These are phyloP conservation scores for Cryptocephalus primarius DNA, from an alignment of 2,888 invertebrate genomes.

Conservation along the genomic window DNA sequence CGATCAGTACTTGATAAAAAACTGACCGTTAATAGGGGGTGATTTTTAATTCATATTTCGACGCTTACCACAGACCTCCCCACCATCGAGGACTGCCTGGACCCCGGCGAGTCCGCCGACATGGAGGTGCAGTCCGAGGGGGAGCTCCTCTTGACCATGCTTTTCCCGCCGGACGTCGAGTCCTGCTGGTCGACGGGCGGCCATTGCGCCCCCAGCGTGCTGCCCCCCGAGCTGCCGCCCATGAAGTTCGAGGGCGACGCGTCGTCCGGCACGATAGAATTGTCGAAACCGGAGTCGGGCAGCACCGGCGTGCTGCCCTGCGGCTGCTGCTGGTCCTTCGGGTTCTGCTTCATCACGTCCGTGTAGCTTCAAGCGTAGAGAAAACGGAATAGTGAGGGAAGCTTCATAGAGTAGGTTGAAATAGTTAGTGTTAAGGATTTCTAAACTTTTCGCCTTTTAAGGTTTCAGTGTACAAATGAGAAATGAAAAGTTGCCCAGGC, in stretches of 20 bases:
- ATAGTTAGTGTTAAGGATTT: too few relatives aligned
- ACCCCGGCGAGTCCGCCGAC: slow-evolving; percentile 57
- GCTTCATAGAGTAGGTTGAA: too few relatives aligned
- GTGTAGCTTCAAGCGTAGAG: slow-evolving; percentile 55
- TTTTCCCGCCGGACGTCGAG: slow-evolving; percentile 19
- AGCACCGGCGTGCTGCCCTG: not conserved
- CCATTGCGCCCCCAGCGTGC: not conserved
- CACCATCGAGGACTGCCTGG: slow-evolving; percentile 43
- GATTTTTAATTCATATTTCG: too few relatives aligned
- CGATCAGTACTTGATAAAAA: too few relatives aligned
- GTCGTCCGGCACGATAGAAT: not conserved
- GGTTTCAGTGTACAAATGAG: too few relatives aligned
- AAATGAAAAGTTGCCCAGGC: too few relatives aligned
- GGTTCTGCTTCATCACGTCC: slow-evolving; percentile 55
- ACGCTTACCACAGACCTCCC: slow-evolving; percentile 9
- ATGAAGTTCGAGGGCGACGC: slow-evolving; percentile 7
- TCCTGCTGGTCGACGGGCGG: not conserved
- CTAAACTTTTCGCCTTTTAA: too few relatives aligned
- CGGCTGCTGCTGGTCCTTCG: slow-evolving; percentile 31
- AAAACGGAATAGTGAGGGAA: slow-evolving; percentile 21
- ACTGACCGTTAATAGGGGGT: too few relatives aligned
- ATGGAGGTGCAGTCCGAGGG: slow-evolving; percentile 53
- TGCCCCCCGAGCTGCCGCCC: slow-evolving; percentile 6
- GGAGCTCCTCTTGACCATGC: slow-evolving; percentile 31
- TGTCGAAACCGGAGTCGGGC: not conserved